Evolutionary conservation across 2,888 invertebrate species (phyloP).

Genomic region (Acheta domesticus): DNA sequence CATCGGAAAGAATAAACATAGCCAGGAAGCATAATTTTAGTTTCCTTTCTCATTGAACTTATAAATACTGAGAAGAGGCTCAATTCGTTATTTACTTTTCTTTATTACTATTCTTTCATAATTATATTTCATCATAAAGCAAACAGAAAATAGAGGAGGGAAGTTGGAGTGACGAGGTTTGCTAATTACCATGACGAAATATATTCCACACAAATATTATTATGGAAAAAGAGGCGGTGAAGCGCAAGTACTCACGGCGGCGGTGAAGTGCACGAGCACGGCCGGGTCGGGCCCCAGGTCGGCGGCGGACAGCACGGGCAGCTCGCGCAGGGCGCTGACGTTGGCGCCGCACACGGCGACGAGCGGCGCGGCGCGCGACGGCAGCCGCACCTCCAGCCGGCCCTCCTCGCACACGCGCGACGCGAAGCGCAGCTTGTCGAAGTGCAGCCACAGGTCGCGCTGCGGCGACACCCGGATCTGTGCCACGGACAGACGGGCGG

Average conservation of each 20-base stretch:
- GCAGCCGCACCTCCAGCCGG: conserved; percentile 76
- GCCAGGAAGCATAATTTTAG: too few relatives aligned
- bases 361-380: conserved; percentile 68
- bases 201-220: too few relatives aligned
- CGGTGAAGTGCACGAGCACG: conserved; percentile 46
- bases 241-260: conserved; percentile 72
- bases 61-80: too few relatives aligned
- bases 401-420: conserved; percentile 84
- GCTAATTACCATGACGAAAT: too few relatives aligned
- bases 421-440: conserved; percentile 73
- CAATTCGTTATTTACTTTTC: too few relatives aligned
- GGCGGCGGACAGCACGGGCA: conserved; percentile 75
- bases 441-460: conserved; percentile 80
- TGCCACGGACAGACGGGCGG: not conserved
- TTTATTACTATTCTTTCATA: too few relatives aligned
- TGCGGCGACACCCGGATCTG: conserved; percentile 68
- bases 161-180: too few relatives aligned
- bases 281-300: conserved; percentile 52
- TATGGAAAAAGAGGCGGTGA: too few relatives aligned
- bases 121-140: too few relatives aligned
- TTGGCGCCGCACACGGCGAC: conserved; percentile 83
- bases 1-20: too few relatives aligned
- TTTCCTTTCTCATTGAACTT: too few relatives aligned
- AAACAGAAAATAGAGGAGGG: too few relatives aligned
- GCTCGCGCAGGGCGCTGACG: conserved; percentile 72